phyloP scores from a whole-genome alignment of 2,113 vertebrate species.

The Eupsittula cactorum region DNA sequence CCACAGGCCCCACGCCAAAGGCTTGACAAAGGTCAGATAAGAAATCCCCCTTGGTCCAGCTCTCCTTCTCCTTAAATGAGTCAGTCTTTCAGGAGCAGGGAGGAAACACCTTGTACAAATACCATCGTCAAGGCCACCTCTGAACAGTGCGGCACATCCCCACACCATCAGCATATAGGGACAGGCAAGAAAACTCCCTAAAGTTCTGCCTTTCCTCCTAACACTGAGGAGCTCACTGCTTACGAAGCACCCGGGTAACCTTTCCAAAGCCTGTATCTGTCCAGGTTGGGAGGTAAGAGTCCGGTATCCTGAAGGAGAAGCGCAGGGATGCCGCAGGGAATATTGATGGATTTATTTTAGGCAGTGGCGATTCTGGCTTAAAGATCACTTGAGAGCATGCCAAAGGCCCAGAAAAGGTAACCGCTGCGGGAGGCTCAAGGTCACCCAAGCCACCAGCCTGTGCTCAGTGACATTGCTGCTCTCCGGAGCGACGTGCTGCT shows the following conservation, averaged over 20 bases:
- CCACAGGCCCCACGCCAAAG: background rate
- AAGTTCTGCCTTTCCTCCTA: background rate
- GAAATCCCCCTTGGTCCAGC: background rate
- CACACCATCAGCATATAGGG: background rate
- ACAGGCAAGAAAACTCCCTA: background rate
- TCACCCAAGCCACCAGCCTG: background rate
- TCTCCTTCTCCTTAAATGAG: background rate
- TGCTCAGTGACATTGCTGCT: background rate
- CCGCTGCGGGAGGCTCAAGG: conserved; percentile 37
- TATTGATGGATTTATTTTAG: conserved; percentile 54
- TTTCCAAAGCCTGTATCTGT: background rate
- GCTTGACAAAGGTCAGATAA: background rate
- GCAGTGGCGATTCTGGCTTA: background rate
- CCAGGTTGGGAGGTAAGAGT: background rate
- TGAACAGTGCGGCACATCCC: accelerated
- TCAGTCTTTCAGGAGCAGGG: background rate
- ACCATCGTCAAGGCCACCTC: background rate
- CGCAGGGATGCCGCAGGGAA: background rate
- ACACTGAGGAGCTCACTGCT: background rate
- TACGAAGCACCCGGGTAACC: background rate
- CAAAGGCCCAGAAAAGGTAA: conserved; percentile 63
- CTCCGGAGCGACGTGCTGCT: accelerated
- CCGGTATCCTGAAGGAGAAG: background rate
- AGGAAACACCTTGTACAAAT: background rate
- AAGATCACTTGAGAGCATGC: conserved; percentile 33